Evolutionary conservation across 2,113 vertebrate genomes (phyloP).

Genomic region (Sylvietta virens): DNA sequence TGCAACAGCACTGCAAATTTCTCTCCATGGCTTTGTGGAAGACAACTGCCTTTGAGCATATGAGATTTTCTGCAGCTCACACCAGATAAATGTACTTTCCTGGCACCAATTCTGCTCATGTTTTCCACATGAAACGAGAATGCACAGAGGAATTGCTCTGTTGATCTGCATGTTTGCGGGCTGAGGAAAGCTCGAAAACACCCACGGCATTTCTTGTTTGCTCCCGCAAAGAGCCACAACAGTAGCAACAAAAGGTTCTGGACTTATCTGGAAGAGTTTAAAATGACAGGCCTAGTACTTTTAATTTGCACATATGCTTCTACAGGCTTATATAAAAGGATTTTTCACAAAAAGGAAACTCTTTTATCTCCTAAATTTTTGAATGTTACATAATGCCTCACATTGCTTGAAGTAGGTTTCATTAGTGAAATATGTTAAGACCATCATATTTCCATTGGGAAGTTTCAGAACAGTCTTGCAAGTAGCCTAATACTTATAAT

Average conservation of each 20-base stretch:
- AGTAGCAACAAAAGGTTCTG: background rate
- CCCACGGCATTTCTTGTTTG: background rate
- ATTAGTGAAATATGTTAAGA: background rate
- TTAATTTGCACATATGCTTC: background rate
- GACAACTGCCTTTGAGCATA: background rate
- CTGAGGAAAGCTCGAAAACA: background rate
- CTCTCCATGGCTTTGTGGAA: background rate
- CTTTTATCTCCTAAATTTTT: background rate
- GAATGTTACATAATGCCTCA: background rate
- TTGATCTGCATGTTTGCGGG: background rate
- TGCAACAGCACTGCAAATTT: background rate
- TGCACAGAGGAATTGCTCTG: background rate
- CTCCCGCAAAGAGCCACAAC: background rate
- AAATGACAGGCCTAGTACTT: background rate
- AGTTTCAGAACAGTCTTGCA: background rate
- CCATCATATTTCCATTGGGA: background rate
- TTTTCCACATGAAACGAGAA: background rate
- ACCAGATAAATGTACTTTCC: background rate
- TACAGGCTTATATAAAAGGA: background rate
- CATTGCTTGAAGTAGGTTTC: background rate
- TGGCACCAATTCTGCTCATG: background rate
- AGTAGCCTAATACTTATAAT: background rate
- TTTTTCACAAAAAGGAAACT: background rate
- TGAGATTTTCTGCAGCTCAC: background rate
- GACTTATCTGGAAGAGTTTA: background rate